Conservation (phyloP, 2,113 vertebrate genomes). For the Corythaixoides concolor region DNA sequence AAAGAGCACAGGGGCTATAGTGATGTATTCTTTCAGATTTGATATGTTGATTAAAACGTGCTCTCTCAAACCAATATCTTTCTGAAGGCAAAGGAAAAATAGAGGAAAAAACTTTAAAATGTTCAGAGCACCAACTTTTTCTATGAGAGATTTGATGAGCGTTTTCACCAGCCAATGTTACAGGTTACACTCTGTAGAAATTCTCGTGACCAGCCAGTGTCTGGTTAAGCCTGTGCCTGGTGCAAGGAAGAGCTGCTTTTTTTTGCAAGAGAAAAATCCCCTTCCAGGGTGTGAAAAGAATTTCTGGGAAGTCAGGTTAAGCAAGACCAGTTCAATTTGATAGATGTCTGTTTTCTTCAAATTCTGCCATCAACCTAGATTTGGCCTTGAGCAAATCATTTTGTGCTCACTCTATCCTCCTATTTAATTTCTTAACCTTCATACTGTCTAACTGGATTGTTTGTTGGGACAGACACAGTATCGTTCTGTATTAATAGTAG, state of each 20-base stretch:
- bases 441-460: neutral
- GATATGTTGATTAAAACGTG: neutral
- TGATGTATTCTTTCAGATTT: neutral
- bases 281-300: neutral
- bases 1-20: neutral
- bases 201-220: neutral
- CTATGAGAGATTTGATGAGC: neutral
- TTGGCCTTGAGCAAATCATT: neutral
- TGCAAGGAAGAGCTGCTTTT: neutral
- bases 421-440: neutral
- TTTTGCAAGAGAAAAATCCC: neutral
- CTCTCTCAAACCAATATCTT: neutral
- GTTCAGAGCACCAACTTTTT: rapidly evolving
- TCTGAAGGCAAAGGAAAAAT: neutral
- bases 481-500: neutral
- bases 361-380: neutral
- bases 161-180: neutral
- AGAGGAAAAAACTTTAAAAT: neutral
- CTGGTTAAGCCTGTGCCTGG: neutral
- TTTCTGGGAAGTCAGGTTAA: neutral
- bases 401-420: neutral
- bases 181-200: neutral
- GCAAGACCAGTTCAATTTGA: neutral
- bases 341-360: neutral
- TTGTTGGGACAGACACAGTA: neutral